These are phyloP conservation scores for Drosophila melanogaster DNA, from an alignment of 1,140 invertebrate genomes.

Conservation along the genomic window Release_6_plus_ISO1_MT NT_033779.5:15679001-15679500, in stretches of 20 bases:
- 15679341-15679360: slow-evolving; percentile 44
- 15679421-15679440: slow-evolving; percentile 41
- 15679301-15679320: slow-evolving; percentile 46
- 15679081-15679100: slow-evolving; percentile 11
- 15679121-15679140: slow-evolving; percentile 93
- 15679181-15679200: slow-evolving; percentile 75
- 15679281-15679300: slow-evolving; percentile 38
- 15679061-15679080: slow-evolving; percentile 60
- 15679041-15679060: slow-evolving; percentile 42
- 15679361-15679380: slow-evolving; percentile 41
- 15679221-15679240: slow-evolving; percentile 75
- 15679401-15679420: slow-evolving; percentile 54
- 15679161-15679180: slow-evolving; percentile 76
- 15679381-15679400: slow-evolving; percentile 23
- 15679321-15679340: slow-evolving; percentile 42
- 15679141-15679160: slow-evolving; percentile 92
- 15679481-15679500: slow-evolving; percentile 1
- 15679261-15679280: slow-evolving; percentile 31
- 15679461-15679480: slow-evolving; percentile 49
- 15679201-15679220: slow-evolving; percentile 70
- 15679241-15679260: slow-evolving; percentile 26
- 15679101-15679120: slow-evolving; percentile 24
- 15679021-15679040: slow-evolving; percentile 68
- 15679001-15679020: slow-evolving; percentile 69
- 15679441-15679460: slow-evolving; percentile 41